Base-by-base conservation (phyloP, 1,140 invertebrate genomes). In the Sminthurinus signatus region DNA sequence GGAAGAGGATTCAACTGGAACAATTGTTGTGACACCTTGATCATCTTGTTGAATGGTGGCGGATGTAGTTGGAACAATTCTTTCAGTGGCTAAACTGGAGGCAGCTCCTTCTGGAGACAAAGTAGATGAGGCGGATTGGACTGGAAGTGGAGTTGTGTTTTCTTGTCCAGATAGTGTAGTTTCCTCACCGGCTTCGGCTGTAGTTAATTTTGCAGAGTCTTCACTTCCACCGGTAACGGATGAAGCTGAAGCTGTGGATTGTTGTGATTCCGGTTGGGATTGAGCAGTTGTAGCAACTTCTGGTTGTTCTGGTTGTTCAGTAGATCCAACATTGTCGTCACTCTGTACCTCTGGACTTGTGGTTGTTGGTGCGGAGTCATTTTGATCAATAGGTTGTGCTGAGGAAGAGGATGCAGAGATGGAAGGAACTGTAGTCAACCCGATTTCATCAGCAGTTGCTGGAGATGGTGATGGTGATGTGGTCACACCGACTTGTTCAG, bases 141-240 rank as follows among this genome's bases (percentile, higher is more conserved):
- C 42, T 36, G 2, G 21, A 39, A 21, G 42, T 32, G 2, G 54
- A 39, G 12, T 56, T 21, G 14, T 55, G 52, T 27, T 32, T 39
- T 15, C 31, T 56, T 42, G n/a, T n/a, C n/a, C n/a, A n/a, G n/a
- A n/a, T n/a, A 29, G 23, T 12, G 42, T 15, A 19, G 5, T 42
- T n/a, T 42, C 39, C 10, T 42, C 71, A 50, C 74, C 71, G 59
- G 70, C 66, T 58, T 76, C 44, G 15, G 44, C 5, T 46, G 44
- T 46, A 46, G 44, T 46, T 46, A n/a, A n/a, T 46, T n/a, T 46
- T 46, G 44, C n/a, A 10, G 44, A 17, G 36, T 10, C 36, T 39
- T 46, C 44, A 46, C 4, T n/a, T n/a, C 5, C 10, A 46, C 15
- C 15, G 4, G 44, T 5, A 46, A 46, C 44, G 44, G 5, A 5